Evolutionary conservation across 2,113 vertebrate genomes (phyloP).

Genomic region (Platanista minor): DNA sequence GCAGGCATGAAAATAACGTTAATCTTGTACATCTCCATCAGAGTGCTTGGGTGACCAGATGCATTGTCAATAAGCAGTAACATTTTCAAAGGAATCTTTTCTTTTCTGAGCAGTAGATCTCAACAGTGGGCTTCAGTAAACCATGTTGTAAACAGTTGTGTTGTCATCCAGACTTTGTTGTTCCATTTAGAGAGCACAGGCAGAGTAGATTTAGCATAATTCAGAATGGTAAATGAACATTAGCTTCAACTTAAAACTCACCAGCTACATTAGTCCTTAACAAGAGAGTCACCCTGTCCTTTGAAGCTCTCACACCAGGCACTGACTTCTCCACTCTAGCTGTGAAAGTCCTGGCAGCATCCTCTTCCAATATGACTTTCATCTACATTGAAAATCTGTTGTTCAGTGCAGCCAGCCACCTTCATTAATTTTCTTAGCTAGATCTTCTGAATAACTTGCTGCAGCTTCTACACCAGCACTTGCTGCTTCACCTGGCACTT

Average conservation of each 20-base stretch:
- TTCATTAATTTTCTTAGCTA: neutral
- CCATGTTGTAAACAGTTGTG: neutral
- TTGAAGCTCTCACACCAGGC: neutral
- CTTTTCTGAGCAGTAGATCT: neutral
- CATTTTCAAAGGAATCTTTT: neutral
- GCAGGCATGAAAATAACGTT: neutral
- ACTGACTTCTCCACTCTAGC: neutral
- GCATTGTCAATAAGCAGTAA: neutral
- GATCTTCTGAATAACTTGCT: neutral
- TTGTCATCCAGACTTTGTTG: neutral
- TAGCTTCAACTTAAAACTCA: neutral
- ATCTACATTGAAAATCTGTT: neutral
- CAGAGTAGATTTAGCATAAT: neutral
- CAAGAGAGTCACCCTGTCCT: neutral
- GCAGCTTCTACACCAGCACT: neutral
- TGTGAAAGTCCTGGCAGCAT: neutral
- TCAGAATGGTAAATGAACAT: neutral
- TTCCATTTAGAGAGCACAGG: neutral
- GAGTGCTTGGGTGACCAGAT: neutral
- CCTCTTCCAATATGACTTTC: neutral
- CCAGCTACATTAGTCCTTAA: neutral
- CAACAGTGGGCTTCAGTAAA: neutral
- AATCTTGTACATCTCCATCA: neutral
- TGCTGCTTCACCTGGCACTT: neutral
- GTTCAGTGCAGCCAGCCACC: neutral